phyloP scores from a whole-genome alignment of 2,888 invertebrate species.

The Thereva unica region DNA sequence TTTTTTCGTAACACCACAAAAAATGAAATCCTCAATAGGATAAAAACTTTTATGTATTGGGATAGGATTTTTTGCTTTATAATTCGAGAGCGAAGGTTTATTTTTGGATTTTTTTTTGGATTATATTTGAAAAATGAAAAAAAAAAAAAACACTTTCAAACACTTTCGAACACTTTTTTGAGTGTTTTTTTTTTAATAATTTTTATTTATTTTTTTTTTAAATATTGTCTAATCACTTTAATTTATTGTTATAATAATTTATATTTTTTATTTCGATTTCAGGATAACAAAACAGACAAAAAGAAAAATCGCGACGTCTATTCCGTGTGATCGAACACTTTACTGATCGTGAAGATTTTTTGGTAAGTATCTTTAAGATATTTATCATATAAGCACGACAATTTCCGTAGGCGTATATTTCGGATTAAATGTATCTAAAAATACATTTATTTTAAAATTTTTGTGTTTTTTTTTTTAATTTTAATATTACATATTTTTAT shows the following conservation, averaged over 20 bases:
- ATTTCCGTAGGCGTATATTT: slow-evolving; percentile 31
- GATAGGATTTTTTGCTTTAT: neutral
- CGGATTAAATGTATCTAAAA: slow-evolving; percentile 28
- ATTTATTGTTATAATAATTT: too few species aligned
- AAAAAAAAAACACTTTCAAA: too few species aligned
- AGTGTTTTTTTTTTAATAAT: too few species aligned
- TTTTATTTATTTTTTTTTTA: too few species aligned
- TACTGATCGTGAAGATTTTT: slow-evolving; percentile 16
- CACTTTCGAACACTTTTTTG: too few species aligned
- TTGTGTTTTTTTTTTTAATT: slow-evolving; percentile 19
- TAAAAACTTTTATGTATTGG: neutral
- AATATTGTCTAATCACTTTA: too few species aligned
- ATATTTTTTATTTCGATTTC: neutral
- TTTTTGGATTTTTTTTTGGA: too few species aligned
- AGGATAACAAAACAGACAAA: neutral
- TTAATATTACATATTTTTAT: slow-evolving; percentile 7
- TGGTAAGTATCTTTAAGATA: slow-evolving; percentile 16
- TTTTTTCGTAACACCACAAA: slow-evolving; percentile 17
- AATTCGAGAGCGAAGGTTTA: too few species aligned
- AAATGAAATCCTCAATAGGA: slow-evolving; percentile 4
- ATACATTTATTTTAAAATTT: slow-evolving; percentile 20
- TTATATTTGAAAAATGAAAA: too few species aligned
- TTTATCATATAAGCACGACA: slow-evolving; percentile 13
- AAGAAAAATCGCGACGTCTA: slow-evolving; percentile 19
- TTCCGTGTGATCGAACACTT: slow-evolving; percentile 9